Percentiles rank a stretch among this genome's conserved stretches.
phyloP scores from a whole-genome alignment of 1,140 invertebrate genomes.

The Trichonephila clavata region DNA sequence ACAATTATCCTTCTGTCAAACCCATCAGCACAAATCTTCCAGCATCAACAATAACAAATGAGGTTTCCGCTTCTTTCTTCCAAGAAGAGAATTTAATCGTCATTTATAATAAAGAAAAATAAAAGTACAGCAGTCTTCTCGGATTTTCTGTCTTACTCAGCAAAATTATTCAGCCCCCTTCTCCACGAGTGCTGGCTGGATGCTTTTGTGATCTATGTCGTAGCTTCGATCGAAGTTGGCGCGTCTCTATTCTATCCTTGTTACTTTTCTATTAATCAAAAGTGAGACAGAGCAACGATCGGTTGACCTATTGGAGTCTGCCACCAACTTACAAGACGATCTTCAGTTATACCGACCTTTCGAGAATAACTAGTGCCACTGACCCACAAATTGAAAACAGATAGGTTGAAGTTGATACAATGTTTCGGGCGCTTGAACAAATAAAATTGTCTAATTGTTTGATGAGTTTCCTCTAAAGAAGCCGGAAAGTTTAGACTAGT shows the following conservation, averaged over 20 bases:
- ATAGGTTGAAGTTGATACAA: neutral
- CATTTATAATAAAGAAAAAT: neutral
- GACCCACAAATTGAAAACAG: neutral
- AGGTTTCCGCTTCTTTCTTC: neutral
- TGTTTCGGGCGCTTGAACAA: neutral
- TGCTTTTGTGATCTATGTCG: slow-evolving; percentile 39
- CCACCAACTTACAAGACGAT: neutral
- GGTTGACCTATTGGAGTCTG: slow-evolving; percentile 34
- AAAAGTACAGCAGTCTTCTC: neutral
- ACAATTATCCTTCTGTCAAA: too few relatives aligned
- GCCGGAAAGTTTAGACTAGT: neutral
- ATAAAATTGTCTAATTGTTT: neutral
- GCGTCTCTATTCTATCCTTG: slow-evolving; percentile 1
- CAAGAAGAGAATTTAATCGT: neutral
- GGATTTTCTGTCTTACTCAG: slow-evolving; percentile 14
- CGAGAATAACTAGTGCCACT: neutral
- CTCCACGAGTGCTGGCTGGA: neutral
- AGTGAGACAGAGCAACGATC: slow-evolving; percentile 28
- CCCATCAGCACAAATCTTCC: neutral
- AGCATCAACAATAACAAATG: neutral
- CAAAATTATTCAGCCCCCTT: slow-evolving; percentile 14
- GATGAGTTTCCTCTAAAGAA: neutral
- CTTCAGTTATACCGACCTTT: neutral
- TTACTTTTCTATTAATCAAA: slow-evolving; percentile 64
- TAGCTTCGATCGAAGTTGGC: slow-evolving; percentile 50